These are phyloP conservation scores for Rhinoptilus africanus DNA, from an alignment of 2,113 vertebrate genomes.

Conservation along the genomic window DNA sequence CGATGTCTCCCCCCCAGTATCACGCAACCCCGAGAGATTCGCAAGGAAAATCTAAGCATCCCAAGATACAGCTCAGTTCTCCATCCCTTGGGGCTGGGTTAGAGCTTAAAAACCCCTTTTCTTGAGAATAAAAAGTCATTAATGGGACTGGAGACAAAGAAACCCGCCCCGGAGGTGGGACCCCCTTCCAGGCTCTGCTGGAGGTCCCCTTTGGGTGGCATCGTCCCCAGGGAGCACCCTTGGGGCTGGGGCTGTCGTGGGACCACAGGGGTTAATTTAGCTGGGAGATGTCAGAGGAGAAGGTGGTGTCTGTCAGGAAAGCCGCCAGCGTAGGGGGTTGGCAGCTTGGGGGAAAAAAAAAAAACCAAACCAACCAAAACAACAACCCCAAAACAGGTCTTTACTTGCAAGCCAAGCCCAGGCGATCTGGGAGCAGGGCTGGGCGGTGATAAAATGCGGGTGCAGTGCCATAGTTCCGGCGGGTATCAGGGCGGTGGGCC, in stretches of 20 bases:
- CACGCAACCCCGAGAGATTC: neutral
- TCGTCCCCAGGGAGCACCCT: neutral
- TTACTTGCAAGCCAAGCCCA: neutral
- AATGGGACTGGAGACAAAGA: neutral
- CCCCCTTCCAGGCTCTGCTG: neutral
- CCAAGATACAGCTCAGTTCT: neutral
- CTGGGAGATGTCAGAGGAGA: neutral
- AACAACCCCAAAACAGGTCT: neutral
- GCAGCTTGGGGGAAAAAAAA: neutral
- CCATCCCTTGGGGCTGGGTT: neutral
- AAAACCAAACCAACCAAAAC: neutral
- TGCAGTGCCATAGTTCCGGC: neutral
- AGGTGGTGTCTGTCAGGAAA: neutral
- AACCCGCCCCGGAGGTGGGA: neutral
- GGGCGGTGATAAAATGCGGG: neutral
- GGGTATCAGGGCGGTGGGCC: fast-evolving
- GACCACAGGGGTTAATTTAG: neutral
- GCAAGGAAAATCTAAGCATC: neutral
- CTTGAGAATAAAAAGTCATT: neutral
- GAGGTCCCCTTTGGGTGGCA: neutral
- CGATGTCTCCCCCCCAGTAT: neutral
- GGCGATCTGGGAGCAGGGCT: fast-evolving
- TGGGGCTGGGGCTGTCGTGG: fast-evolving
- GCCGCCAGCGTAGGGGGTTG: neutral
- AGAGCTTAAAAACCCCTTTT: neutral